A percentile compares a stretch with the other conserved stretches of the same genome.
phyloP scores from a whole-genome alignment of 1,140 invertebrate genomes.

The Dendroctonus valens region DNA sequence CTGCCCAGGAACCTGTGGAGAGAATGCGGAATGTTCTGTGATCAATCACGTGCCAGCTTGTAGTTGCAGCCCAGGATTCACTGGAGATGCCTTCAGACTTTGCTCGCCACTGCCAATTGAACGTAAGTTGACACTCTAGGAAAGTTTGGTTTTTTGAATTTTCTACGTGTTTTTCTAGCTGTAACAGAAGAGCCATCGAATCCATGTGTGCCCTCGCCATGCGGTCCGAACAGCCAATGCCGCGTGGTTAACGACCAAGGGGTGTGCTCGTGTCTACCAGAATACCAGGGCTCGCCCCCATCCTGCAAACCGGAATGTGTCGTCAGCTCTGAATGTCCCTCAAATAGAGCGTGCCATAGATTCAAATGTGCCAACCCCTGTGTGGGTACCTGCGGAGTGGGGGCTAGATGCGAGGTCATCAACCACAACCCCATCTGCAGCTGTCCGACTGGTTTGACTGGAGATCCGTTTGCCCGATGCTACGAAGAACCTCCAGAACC shows the following conservation, averaged over 20 bases:
- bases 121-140: slow-evolving; percentile 36
- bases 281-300: slow-evolving; percentile 64
- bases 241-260: slow-evolving; percentile 59
- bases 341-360: slow-evolving; percentile 68
- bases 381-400: slow-evolving; percentile 65
- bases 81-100: slow-evolving; percentile 67
- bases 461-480: slow-evolving; percentile 72
- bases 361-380: slow-evolving; percentile 73
- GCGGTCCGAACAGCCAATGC: slow-evolving; percentile 68
- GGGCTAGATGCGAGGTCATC: slow-evolving; percentile 64
- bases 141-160: background rate
- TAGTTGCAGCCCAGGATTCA: slow-evolving; percentile 69
- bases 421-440: slow-evolving; percentile 76
- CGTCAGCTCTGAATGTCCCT: slow-evolving; percentile 69
- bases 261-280: slow-evolving; percentile 64
- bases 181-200: slow-evolving; percentile 45
- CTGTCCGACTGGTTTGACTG: slow-evolving; percentile 66
- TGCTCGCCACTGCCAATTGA: slow-evolving; percentile 39
- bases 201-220: slow-evolving; percentile 67
- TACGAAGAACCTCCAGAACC: slow-evolving; percentile 48
- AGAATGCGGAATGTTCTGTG: slow-evolving; percentile 75
- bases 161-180: slow-evolving; percentile 38
- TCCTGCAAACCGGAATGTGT: slow-evolving; percentile 73
- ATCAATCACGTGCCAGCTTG: slow-evolving; percentile 79
- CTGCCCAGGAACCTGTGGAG: slow-evolving; percentile 77